phyloP scores from a whole-genome alignment of 2,797 vertebrate genomes.

The Orientallactaga sibirica region DNA sequence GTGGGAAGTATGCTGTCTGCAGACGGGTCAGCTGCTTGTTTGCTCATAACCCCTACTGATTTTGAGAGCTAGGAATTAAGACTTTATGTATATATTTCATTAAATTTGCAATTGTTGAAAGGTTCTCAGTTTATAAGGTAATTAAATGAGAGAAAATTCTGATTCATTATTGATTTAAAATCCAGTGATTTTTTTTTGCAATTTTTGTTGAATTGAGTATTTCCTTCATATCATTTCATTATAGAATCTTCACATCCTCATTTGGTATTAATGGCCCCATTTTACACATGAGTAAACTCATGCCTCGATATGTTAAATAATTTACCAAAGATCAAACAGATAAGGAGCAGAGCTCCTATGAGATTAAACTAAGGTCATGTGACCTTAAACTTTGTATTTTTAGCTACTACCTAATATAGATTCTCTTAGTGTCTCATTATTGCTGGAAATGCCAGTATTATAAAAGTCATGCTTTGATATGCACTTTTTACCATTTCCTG shows the following conservation, averaged over 20 bases:
- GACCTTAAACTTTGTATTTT: conserved; percentile 23
- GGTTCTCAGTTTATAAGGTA: neutral
- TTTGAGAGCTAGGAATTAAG: conserved; percentile 34
- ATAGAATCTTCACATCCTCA: conserved; percentile 49
- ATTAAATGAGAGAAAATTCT: neutral
- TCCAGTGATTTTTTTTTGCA: neutral
- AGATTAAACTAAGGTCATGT: conserved; percentile 45
- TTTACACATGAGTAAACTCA: conserved; percentile 65
- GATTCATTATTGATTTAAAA: conserved; percentile 35
- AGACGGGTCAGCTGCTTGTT: conserved; percentile 29
- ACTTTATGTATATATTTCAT: neutral
- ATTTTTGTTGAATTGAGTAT: neutral
- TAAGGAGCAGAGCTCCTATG: conserved; percentile 29
- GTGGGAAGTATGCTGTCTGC: neutral
- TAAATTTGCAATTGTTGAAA: conserved; percentile 26
- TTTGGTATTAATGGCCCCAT: conserved; percentile 68
- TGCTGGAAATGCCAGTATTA: neutral
- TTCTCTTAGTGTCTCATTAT: neutral
- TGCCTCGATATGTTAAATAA: conserved; percentile 69
- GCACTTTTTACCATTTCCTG: neutral
- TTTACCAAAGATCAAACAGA: conserved; percentile 64
- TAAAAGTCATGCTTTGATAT: neutral
- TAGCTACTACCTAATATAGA: neutral
- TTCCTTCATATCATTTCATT: conserved; percentile 42
- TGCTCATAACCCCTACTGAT: neutral